A percentile compares a stretch with the other conserved stretches of the same genome.
These are phyloP conservation scores for Engraulis encrasicolus DNA, from an alignment of 2,113 vertebrate genomes.

Conservation along the genomic window DNA sequence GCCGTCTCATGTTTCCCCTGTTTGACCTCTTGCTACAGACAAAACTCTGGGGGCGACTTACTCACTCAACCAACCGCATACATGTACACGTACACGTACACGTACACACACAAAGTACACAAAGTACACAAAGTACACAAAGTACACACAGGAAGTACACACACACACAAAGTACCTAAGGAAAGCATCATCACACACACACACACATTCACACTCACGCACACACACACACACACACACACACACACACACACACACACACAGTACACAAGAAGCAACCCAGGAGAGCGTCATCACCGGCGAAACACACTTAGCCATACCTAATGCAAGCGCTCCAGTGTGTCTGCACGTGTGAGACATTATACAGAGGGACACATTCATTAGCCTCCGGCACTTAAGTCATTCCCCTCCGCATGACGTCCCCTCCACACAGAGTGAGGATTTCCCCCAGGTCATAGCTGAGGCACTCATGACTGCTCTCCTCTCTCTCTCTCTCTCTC, in stretches of 20 bases:
- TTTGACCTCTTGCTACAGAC: conserved; percentile 1
- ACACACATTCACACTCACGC: not conserved
- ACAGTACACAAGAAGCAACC: too few relatives aligned
- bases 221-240: too few relatives aligned
- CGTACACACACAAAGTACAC: too few relatives aligned
- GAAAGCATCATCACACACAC: not conserved
- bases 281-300: too few relatives aligned
- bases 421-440: not conserved
- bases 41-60: not conserved
- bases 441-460: conserved; percentile 6
- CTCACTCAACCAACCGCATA: not conserved
- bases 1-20: not conserved
- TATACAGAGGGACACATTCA: conserved; percentile 13
- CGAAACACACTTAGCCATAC: too few relatives aligned
- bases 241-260: too few relatives aligned
- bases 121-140: too few relatives aligned
- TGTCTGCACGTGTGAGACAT: not conserved
- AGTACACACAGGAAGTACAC: too few relatives aligned
- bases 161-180: not conserved
- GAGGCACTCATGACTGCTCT: not conserved
- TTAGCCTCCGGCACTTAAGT: not conserved
- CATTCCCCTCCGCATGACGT: not conserved
- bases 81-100: too few relatives aligned
- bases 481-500: too few relatives aligned
- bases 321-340: not conserved